Evolutionary conservation across 2,888 invertebrate genomes (phyloP), one percentile per base, ranked within the genome.

Genomic region (Koerneria pararmatus): DNA sequence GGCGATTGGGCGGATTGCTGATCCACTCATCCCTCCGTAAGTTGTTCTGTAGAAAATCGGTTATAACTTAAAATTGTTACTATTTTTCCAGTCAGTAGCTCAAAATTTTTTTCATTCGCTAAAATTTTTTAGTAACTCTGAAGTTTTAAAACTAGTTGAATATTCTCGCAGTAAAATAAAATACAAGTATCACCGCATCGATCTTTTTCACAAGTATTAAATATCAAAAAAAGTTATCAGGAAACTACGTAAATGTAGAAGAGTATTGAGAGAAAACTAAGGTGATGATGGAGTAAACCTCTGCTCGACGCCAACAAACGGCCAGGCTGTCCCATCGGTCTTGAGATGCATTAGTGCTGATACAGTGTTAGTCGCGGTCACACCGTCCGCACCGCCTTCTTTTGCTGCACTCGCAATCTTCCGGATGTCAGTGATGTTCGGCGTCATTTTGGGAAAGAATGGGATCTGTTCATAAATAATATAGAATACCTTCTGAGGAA

Each of bases 301-400:
- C 83, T 90, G 90, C 49, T 90, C 85, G 59, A 77, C 83, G 72
- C 93, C 97, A 5, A 98, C 89, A 46, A 89, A 89, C 0, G 97
- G 97, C 97, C 97, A 98, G 0, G 97, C 91, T 0, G 88, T 88
- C 0, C 89, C 91, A 81, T 92, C 89, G 0, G 90, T 87, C 78
- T 88, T 89, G 2, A 97, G 84, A 4, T 90, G 88, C 95, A 97
- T 95, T 65, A 98, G 85, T 0, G 95, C 95, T 31, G 92, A 92
- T 0, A 98, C 92, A 0, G 97, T 98, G 85, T 98, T 98, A 66
- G 97, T 97, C 0, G 95, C 95, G 0, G 97, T 92, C 0, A 97
- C 95, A 1, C 97, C 97, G 84, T 89, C 89, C 0, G 97, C 97
- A 56, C 64, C 64, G 54, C 64, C 64, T 6, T 91, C 89, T 78